Base-by-base conservation (phyloP, 1,140 invertebrate genomes). In the Drosophila sproati region DNA sequence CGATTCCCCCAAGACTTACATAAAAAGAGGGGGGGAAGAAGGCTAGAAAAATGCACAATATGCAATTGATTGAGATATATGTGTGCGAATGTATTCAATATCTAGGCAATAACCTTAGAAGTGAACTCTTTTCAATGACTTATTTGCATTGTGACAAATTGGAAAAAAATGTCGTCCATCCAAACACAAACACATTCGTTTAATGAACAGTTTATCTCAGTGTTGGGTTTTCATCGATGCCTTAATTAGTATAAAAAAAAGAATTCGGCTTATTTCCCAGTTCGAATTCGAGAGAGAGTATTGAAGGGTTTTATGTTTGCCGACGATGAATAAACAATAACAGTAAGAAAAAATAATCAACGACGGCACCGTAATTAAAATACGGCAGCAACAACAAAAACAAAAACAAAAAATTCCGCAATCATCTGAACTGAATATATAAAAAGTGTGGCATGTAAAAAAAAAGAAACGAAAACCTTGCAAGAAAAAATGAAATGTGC, bases 121-220 rank as follows among this genome's bases (percentile, higher is more conserved):
- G 7, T 31, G 37, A 59, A 59, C 32, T 31, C 31, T 37, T 41
- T 47, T 52, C 20, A 37, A 55, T 48, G 60, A 48, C 55, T 68
- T 56, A 78, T 78, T 68, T 81, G 63, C 85, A 82, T 75, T 69
- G 63, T 20, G 20, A 20, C 20, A 29, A 39, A 66, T 35, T 39
- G 29, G 5, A 55, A 35, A 55, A 61, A 43, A 48, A 8, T 31
- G 41, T 45, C 39, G 35, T 20, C 20, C 20, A 20, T 20, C 20
- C 20, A 20, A 20, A 20, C 20, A 20, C 20, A 20, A 20, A 20
- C 20, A 20, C 20, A 20, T 20, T 20, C 20, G 41, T 59, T 32
- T n/a, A 41, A 34, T 67, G 20, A 31, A 32, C 54, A 37, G 31
- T 10, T 47, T 60, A 60, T 60, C 56, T n/a, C 7, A 28, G 35